Evolutionary conservation across 2,888 invertebrate genomes (phyloP).

Genomic region (Mimachlamys varia): DNA sequence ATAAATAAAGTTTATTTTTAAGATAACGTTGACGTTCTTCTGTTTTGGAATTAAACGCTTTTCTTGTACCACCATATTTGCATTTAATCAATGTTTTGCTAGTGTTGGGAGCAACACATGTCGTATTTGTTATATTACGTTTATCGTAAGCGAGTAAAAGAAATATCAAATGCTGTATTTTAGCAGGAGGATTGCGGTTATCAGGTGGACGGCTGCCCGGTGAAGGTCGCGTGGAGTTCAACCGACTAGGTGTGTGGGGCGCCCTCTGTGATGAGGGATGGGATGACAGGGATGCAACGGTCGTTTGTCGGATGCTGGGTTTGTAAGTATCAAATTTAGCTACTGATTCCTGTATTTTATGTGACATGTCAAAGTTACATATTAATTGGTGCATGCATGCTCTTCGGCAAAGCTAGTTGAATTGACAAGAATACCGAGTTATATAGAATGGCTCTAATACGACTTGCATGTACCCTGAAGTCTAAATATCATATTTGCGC

Average conservation of each 20-base stretch:
- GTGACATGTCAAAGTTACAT: neutral
- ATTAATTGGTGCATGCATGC: too few relatives aligned
- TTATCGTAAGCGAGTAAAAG: neutral
- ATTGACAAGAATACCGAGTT: too few relatives aligned
- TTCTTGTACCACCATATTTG: too few relatives aligned
- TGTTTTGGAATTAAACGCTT: too few relatives aligned
- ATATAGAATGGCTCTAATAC: too few relatives aligned
- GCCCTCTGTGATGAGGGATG: neutral
- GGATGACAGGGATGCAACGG: slow-evolving; percentile 10
- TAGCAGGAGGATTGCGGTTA: neutral
- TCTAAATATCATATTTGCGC: too few relatives aligned
- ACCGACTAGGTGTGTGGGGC: neutral
- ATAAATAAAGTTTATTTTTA: too few relatives aligned
- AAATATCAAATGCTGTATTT: neutral
- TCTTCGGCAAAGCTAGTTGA: too few relatives aligned
- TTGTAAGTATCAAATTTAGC: slow-evolving; percentile 6
- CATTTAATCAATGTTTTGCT: too few relatives aligned
- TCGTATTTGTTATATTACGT: neutral
- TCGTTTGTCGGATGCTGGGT: neutral
- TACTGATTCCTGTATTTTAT: neutral
- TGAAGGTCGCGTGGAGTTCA: neutral
- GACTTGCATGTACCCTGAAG: too few relatives aligned
- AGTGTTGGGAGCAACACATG: too few relatives aligned
- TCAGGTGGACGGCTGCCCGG: neutral
- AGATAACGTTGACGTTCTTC: too few relatives aligned